Evolutionary conservation across 1,140 invertebrate species (phyloP).

Genomic region (Trinorchestia longiramus): DNA sequence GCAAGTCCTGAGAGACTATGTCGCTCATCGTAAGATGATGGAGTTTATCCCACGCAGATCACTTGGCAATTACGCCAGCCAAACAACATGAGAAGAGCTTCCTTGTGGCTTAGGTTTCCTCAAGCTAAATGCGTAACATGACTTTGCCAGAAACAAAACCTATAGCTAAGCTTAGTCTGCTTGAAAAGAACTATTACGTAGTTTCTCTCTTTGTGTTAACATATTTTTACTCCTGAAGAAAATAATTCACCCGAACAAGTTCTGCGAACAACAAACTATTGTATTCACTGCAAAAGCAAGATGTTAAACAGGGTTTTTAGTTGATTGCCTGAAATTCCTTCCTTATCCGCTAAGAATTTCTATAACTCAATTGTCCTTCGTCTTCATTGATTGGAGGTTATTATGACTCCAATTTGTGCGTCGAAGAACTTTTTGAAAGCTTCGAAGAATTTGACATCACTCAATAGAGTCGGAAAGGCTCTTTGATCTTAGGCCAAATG

Average conservation of each 20-base stretch:
- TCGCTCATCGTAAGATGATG: conserved; percentile 33
- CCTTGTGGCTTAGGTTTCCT: neutral
- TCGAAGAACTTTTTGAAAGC: conserved; percentile 12
- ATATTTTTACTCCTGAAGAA: neutral
- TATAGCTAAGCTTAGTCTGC: neutral
- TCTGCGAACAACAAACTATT: neutral
- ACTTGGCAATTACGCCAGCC: conserved; percentile 28
- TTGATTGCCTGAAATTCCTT: neutral
- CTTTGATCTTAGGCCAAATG: conserved; percentile 15
- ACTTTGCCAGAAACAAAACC: neutral
- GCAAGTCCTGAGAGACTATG: neutral
- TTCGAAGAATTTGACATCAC: conserved; percentile 49
- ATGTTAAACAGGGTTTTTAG: neutral
- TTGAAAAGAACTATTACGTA: neutral
- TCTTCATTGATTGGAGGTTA: conserved; percentile 16
- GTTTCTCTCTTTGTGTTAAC: neutral
- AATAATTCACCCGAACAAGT: neutral
- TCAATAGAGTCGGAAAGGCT: neutral
- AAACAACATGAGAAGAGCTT: conserved; percentile 38
- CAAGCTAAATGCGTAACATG: neutral
- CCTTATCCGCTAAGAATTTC: neutral
- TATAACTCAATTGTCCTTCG: conserved; percentile 10
- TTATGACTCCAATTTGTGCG: conserved; percentile 42
- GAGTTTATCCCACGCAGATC: conserved; percentile 39
- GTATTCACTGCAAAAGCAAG: neutral